Evolutionary conservation across 2,888 invertebrate species (phyloP).

Genomic region (Chaitophorus viminalis): DNA sequence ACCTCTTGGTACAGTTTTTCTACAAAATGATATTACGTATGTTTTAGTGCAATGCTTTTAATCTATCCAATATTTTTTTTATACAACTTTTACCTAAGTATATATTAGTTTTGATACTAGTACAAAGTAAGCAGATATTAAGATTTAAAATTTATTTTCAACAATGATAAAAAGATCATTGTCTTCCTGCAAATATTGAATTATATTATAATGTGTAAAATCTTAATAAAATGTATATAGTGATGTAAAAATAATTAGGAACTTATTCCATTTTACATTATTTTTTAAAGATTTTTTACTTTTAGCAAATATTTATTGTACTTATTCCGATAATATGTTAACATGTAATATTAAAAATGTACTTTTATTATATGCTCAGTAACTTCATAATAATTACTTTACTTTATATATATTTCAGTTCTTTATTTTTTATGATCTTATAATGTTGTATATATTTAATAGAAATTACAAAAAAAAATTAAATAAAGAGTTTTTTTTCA

Average conservation of each 20-base stretch:
- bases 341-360: conserved; percentile 56
- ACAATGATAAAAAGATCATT: conserved; percentile 59
- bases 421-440: conserved; percentile 53
- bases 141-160: conserved; percentile 52
- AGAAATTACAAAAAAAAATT: conserved; percentile 39
- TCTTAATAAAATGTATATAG: conserved; percentile 55
- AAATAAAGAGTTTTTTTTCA: background rate
- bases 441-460: conserved; percentile 52
- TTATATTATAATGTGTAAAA: conserved; percentile 50
- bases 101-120: conserved; percentile 55
- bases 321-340: conserved; percentile 40
- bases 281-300: conserved; percentile 53
- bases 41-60: conserved; percentile 48
- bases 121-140: conserved; percentile 55
- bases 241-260: conserved; percentile 58
- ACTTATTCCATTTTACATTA: conserved; percentile 54
- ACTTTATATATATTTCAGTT: conserved; percentile 43
- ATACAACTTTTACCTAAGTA: conserved; percentile 24
- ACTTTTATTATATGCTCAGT: conserved; percentile 59
- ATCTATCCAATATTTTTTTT: conserved; percentile 40
- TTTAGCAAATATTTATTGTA: conserved; percentile 57
- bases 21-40: conserved; percentile 12
- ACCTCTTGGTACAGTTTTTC: conserved; percentile 12
- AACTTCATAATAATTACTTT: conserved; percentile 48
- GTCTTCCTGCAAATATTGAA: conserved; percentile 60